These are phyloP conservation scores for Cinclus mexicanus DNA, from an alignment of 2,113 vertebrate species.

Conservation along the genomic window DNA sequence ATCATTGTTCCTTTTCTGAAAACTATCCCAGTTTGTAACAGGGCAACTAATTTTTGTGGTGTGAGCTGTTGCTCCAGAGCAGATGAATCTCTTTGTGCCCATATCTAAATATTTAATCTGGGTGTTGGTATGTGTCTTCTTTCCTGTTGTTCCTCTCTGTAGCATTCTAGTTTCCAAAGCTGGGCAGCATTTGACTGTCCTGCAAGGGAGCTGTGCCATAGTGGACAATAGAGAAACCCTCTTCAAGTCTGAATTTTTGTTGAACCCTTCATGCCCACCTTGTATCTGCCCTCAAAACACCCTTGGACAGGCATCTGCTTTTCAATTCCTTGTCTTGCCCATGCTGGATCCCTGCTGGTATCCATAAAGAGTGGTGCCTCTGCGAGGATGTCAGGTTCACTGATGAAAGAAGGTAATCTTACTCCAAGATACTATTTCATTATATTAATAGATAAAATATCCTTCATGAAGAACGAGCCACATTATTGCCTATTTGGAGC, in stretches of 20 bases:
- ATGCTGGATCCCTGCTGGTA: background rate
- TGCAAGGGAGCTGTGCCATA: background rate
- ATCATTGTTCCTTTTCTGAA: fast-evolving
- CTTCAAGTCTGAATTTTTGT: background rate
- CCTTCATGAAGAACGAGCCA: conserved; percentile 14
- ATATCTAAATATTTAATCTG: background rate
- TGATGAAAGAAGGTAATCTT: background rate
- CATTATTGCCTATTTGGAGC: conserved; percentile 42
- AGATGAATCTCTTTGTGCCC: background rate
- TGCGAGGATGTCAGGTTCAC: background rate
- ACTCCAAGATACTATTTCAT: conserved; percentile 9
- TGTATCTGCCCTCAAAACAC: background rate
- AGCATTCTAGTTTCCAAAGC: background rate
- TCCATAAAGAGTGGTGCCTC: background rate
- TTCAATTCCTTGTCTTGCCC: background rate
- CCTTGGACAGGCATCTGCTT: fast-evolving
- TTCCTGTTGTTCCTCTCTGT: background rate
- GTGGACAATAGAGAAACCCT: background rate
- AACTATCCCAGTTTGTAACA: background rate
- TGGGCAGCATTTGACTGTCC: background rate
- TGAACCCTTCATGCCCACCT: background rate
- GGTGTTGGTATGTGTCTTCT: fast-evolving
- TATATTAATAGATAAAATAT: conserved; percentile 17
- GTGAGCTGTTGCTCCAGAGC: background rate
- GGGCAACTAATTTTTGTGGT: background rate